A percentile compares a stretch with the other conserved stretches of the same genome.
Evolutionary conservation across 1,140 invertebrate species (phyloP).

Genomic region (Mamestra configurata): DNA sequence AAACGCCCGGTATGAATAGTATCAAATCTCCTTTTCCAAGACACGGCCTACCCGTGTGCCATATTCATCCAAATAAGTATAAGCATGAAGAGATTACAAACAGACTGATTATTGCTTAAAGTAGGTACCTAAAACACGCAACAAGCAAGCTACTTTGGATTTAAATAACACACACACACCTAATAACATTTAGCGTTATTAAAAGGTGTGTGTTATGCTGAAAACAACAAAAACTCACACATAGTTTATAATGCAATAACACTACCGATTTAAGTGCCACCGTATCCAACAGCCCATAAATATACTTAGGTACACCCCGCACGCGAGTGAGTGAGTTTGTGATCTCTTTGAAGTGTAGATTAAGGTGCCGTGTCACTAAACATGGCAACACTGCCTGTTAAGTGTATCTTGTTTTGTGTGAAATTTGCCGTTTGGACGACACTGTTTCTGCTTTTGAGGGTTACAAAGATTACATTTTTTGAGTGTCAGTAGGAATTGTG

Average conservation of each 20-base stretch:
- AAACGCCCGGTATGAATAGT: no score
- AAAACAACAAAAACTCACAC: neutral
- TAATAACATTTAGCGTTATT: no score
- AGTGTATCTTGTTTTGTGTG: slow-evolving; percentile 40
- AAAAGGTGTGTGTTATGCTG: no score
- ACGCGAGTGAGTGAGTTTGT: slow-evolving; percentile 34
- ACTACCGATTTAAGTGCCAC: slow-evolving; percentile 25
- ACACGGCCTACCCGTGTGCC: no score
- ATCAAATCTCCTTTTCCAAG: no score
- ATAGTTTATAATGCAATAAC: slow-evolving; percentile 29
- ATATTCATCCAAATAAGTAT: no score
- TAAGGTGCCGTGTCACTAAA: slow-evolving; percentile 48
- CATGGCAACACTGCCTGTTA: slow-evolving; percentile 27
- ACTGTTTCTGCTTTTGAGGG: neutral
- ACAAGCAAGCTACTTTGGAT: no score
- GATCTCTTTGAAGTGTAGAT: slow-evolving; percentile 53
- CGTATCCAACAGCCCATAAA: slow-evolving; percentile 21
- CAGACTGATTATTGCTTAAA: no score
- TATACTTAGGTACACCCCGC: slow-evolving; percentile 14
- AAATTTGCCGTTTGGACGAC: slow-evolving; percentile 37
- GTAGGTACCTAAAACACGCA: no score
- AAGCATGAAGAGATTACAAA: no score
- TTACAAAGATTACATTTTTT: neutral
- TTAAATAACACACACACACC: neutral
- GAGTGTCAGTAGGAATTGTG: no score